Conservation (phyloP, 2,113 vertebrate genomes). For the Nycticorax nycticorax region DNA sequence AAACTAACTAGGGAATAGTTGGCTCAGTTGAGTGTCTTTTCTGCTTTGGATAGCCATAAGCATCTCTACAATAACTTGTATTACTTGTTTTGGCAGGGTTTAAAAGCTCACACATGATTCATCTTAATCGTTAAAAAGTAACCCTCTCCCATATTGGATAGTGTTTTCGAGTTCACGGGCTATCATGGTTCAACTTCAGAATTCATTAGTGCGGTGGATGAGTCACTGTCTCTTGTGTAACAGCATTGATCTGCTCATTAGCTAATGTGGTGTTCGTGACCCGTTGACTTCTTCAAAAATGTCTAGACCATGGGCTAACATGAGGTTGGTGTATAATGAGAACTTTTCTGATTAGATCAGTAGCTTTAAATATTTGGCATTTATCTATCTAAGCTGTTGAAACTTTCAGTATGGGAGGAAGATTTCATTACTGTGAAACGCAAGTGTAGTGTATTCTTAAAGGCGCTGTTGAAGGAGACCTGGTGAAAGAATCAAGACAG, state of each 20-base stretch:
- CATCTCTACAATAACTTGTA: background rate
- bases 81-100: background rate
- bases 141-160: background rate
- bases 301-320: background rate
- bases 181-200: background rate
- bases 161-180: background rate
- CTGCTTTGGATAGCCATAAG: background rate
- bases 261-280: background rate
- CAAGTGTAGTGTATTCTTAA: background rate
- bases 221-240: background rate
- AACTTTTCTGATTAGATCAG: background rate
- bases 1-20: background rate
- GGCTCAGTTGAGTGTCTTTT: background rate
- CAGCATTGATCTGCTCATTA: background rate
- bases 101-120: accelerated
- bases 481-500: background rate
- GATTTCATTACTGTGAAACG: background rate
- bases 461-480: background rate
- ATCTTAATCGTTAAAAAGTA: background rate
- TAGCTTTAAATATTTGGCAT: background rate
- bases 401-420: background rate
- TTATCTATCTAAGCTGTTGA: background rate
- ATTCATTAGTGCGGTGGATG: background rate
- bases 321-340: background rate
- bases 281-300: background rate